These are phyloP conservation scores for Noctua pronuba DNA, from an alignment of 2,888 invertebrate species.

Conservation along the genomic window DNA sequence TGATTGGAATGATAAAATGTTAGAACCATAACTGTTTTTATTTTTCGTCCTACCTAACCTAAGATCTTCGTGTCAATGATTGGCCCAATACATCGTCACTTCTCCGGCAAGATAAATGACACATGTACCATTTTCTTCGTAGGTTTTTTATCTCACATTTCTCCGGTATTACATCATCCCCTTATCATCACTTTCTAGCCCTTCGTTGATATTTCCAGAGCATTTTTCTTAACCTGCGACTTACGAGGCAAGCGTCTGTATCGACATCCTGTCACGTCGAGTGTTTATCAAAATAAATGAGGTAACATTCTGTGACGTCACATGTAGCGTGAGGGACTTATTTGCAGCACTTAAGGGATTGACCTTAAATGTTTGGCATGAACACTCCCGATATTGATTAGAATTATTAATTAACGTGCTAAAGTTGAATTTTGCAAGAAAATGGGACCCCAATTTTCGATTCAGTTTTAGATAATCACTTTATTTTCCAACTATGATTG, in stretches of 20 bases:
- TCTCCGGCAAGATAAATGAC: background rate
- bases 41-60: background rate
- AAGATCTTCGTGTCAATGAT: background rate
- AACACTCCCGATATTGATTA: slow-evolving; percentile 13
- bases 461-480: background rate
- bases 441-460: too few species aligned
- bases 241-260: slow-evolving; percentile 66
- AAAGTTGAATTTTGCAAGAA: background rate
- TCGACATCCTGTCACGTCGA: slow-evolving; percentile 73
- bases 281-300: slow-evolving; percentile 73
- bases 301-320: slow-evolving; percentile 54
- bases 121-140: background rate
- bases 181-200: slow-evolving; percentile 34
- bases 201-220: slow-evolving; percentile 39
- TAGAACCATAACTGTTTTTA: background rate
- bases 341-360: slow-evolving; percentile 35
- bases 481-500: background rate
- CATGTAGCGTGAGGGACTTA: slow-evolving; percentile 16
- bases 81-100: background rate
- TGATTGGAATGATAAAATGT: background rate
- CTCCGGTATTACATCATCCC: slow-evolving; percentile 23
- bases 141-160: slow-evolving; percentile 27
- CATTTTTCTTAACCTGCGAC: slow-evolving; percentile 59
- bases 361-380: slow-evolving; percentile 18
- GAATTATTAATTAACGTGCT: background rate